Evolutionary conservation across 2,113 vertebrate species (phyloP).

Genomic region (Misgurnus anguillicaudatus): DNA sequence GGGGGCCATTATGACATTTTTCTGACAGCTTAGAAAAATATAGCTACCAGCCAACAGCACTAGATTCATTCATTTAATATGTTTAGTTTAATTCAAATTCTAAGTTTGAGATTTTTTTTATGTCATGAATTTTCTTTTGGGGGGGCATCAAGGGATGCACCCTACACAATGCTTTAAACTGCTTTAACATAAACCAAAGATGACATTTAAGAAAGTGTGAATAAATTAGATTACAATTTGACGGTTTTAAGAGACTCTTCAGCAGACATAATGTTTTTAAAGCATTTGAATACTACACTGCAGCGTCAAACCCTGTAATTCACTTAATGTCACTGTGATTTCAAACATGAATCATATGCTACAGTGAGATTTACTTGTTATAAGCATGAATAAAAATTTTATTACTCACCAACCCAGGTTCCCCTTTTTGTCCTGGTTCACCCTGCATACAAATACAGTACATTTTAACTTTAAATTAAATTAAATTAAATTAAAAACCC

Average conservation of each 20-base stretch:
- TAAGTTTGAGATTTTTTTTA: no score
- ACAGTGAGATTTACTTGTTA: background rate
- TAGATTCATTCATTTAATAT: no score
- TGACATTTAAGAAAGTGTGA: background rate
- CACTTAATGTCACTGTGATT: constrained; percentile 10
- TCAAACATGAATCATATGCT: constrained; percentile 15
- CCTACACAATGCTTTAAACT: no score
- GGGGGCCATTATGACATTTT: no score
- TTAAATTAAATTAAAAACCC: no score
- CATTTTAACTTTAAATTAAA: constrained; percentile 20
- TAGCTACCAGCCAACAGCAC: no score
- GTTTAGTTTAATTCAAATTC: no score
- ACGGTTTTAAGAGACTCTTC: constrained; percentile 28
- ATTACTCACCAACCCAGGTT: constrained; percentile 66
- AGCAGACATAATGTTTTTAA: constrained; percentile 39
- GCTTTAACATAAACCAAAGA: background rate
- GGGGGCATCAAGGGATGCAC: no score
- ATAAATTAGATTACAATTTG: background rate
- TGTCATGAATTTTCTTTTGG: no score
- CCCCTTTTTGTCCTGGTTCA: constrained; percentile 71
- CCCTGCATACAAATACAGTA: constrained; percentile 65
- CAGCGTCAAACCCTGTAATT: constrained; percentile 1
- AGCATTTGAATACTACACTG: background rate
- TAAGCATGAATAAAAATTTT: background rate
- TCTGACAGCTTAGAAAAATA: no score